Percentiles rank a stretch among this genome's conserved stretches.
Evolutionary conservation across 2,113 vertebrate genomes (phyloP).

Genomic region (Cyprichromis sp.): DNA sequence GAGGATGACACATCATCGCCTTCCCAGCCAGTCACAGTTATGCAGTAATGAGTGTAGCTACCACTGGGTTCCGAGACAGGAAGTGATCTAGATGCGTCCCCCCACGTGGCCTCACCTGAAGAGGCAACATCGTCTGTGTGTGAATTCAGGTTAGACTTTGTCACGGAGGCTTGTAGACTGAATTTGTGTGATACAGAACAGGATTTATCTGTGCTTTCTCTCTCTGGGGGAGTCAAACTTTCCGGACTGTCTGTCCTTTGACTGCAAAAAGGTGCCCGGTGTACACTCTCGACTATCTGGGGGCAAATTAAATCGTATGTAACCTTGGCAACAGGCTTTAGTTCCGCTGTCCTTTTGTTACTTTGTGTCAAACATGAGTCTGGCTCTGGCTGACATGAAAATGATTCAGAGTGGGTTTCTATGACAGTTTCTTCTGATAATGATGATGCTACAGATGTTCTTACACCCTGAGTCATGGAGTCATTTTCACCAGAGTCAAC

Average conservation of each 20-base stretch:
- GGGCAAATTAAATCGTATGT: constrained; percentile 53
- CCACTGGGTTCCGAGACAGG: background rate
- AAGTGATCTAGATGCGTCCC: background rate
- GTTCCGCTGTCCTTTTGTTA: background rate
- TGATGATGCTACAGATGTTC: background rate
- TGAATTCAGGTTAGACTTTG: background rate
- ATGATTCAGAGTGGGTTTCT: background rate
- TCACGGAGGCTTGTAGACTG: background rate
- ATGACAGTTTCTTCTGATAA: constrained; percentile 30
- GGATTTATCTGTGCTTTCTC: background rate
- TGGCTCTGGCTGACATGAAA: background rate
- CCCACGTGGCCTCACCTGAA: background rate
- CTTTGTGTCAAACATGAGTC: background rate
- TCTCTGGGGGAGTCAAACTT: background rate
- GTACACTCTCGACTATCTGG: constrained; percentile 43
- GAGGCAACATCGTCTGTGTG: background rate
- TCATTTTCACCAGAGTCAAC: background rate
- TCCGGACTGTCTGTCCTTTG: background rate
- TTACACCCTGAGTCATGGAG: background rate
- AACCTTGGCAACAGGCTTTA: constrained; percentile 17
- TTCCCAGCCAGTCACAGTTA: constrained; percentile 64
- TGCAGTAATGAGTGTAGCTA: constrained; percentile 29
- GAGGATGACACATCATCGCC: background rate
- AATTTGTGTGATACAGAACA: background rate
- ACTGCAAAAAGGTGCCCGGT: constrained; percentile 30